Evolutionary conservation across 2,888 invertebrate species (phyloP).

Genomic region (Liodrosophila aerea): DNA sequence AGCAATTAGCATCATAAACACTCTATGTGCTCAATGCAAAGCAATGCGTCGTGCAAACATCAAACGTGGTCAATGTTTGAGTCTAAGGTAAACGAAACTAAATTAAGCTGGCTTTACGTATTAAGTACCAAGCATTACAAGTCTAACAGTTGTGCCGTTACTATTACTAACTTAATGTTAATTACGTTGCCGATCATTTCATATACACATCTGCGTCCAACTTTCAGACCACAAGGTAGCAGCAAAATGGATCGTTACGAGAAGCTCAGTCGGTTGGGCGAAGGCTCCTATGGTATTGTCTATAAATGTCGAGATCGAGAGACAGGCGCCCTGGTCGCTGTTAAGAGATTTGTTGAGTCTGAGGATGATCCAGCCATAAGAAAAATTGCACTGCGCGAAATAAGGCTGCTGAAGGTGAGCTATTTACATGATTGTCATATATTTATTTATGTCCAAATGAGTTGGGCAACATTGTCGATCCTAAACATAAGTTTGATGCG

Average conservation of each 20-base stretch:
- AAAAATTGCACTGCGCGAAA: constrained; percentile 97
- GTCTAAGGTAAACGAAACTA: constrained; percentile 73
- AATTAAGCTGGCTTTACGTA: neutral
- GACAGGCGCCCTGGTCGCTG: constrained; percentile 96
- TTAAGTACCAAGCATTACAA: too few relatives aligned
- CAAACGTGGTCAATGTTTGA: constrained; percentile 80
- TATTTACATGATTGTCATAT: neutral
- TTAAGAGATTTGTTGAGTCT: constrained; percentile 98
- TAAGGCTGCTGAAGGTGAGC: constrained; percentile 94
- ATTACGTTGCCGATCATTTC: too few relatives aligned
- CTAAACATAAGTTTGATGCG: neutral
- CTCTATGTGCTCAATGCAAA: constrained; percentile 76
- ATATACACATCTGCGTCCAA: too few relatives aligned
- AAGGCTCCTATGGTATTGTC: constrained; percentile 89
- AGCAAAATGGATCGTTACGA: constrained; percentile 97
- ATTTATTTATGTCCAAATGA: too few relatives aligned
- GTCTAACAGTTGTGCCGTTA: too few relatives aligned
- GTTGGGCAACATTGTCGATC: neutral
- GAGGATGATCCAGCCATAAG: constrained; percentile 98
- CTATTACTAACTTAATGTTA: too few relatives aligned
- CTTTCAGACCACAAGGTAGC: constrained; percentile 90
- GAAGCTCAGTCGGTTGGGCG: constrained; percentile 95
- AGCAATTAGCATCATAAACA: constrained; percentile 53
- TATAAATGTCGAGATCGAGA: constrained; percentile 98
- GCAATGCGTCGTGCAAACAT: constrained; percentile 79